Conservation (phyloP, 2,113 vertebrate genomes). For the Dasyornis broadbenti region DNA sequence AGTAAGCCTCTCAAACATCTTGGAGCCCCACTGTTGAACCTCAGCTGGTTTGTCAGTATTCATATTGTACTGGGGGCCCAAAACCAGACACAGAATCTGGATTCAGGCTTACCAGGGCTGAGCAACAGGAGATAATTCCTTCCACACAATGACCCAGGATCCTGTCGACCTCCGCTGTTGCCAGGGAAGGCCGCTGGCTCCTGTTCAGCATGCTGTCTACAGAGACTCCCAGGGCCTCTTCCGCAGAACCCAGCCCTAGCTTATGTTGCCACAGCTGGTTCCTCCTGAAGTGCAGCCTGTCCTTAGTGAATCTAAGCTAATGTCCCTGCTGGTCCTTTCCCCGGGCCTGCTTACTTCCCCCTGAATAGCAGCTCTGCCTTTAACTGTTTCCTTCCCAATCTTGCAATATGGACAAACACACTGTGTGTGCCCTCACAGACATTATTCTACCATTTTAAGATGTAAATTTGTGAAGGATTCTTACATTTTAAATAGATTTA, state of each 20-base stretch:
- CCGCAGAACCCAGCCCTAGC: not conserved
- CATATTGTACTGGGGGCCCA: fast-evolving
- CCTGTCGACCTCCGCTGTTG: fast-evolving
- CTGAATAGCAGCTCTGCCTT: not conserved
- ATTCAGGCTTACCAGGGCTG: not conserved
- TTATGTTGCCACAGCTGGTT: not conserved
- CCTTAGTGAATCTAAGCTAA: not conserved
- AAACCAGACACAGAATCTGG: not conserved
- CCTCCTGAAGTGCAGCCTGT: not conserved
- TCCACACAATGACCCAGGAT: not conserved
- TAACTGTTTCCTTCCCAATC: not conserved
- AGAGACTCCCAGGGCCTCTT: not conserved
- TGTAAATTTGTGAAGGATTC: not conserved
- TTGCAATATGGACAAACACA: not conserved
- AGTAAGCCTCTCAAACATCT: not conserved
- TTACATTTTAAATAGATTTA: not conserved
- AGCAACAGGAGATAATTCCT: not conserved
- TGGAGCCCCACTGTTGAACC: not conserved
- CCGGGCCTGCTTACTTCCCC: not conserved
- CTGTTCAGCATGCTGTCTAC: not conserved
- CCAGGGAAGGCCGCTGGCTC: fast-evolving
- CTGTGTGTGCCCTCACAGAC: fast-evolving
- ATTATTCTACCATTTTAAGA: not conserved
- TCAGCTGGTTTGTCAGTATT: not conserved
- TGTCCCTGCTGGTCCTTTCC: not conserved